Evolutionary conservation across 1,140 invertebrate genomes (phyloP), one percentile per base, ranked within the genome.

Genomic region (Lucilia cuprina): DNA sequence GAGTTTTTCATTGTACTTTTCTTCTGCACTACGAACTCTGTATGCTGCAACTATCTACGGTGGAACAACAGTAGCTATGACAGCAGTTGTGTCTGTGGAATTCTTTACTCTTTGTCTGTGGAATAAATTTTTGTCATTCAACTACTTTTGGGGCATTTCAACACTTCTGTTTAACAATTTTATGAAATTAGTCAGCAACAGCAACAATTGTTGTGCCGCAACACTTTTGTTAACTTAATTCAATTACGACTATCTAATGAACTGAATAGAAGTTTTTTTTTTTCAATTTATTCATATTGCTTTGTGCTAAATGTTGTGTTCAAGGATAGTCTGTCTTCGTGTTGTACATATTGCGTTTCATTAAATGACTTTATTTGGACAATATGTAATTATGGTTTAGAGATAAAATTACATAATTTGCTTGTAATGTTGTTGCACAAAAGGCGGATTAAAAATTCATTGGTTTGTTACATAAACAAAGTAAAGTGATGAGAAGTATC

Each of bases 161-260:
- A 70, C 65, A 70, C 65, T 70, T 70, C 25, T 70, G 65, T 70
- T 70, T 25, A 70, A 70, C 65, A 70, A 60, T 60, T 70, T 70
- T 70, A 5, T 10, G 10, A 70, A 70, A 70, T 70, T 70, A 70
- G 65, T 70, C 21, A 70, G 65, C n/a, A 9, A 21, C 65, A 19
- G 25, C 65, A 70, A 19, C n/a, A 10, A 21, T 60, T 10, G 41
- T 41, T 41, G 41, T 41, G 41, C 41, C 41, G 41, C 25, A 49
- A 2, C 9, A 34, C 74, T 17, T 77, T 41, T 77, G 34, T 77
- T 35, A 34, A 77, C 74, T 41, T 14, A 34, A 77, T 77, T 74
- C n/a, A 75, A 35, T 17, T 17, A 41, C 41, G 41, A 41, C 2
- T 41, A 41, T 17, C 14, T 41, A 41, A 41, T 19, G 25, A 34